These are phyloP conservation scores for Dinocampus coccinellae DNA, from an alignment of 2,888 invertebrate genomes.

Conservation along the genomic window DNA sequence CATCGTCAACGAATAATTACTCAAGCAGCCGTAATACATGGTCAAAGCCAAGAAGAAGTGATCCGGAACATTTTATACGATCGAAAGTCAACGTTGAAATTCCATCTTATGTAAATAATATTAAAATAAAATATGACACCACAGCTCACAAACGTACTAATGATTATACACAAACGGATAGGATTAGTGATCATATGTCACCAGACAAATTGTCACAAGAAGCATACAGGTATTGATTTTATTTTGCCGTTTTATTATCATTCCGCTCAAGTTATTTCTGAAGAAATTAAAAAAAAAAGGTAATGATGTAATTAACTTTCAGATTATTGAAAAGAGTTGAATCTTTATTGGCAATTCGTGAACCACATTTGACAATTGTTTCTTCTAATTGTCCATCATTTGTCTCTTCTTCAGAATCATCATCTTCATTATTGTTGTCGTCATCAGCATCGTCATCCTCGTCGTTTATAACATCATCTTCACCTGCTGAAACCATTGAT, in stretches of 20 bases:
- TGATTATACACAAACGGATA: constrained; percentile 50
- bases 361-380: constrained; percentile 73
- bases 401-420: constrained; percentile 26
- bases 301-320: too few relatives aligned
- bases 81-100: constrained; percentile 46
- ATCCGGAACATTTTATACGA: constrained; percentile 53
- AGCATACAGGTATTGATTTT: constrained; percentile 70
- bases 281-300: too few relatives aligned
- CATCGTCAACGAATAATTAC: constrained; percentile 63
- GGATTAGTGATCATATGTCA: constrained; percentile 70
- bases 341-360: constrained; percentile 75
- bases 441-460: constrained; percentile 41
- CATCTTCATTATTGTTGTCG: constrained; percentile 41
- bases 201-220: constrained; percentile 78
- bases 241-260: neutral
- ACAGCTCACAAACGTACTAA: constrained; percentile 63
- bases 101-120: constrained; percentile 45
- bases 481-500: constrained; percentile 32
- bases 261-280: too few relatives aligned
- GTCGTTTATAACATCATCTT: constrained; percentile 27
- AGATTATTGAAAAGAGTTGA: constrained; percentile 76
- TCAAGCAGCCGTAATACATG: constrained; percentile 72
- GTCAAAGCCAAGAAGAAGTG: constrained; percentile 69
- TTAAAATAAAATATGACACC: constrained; percentile 51
- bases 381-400: constrained; percentile 36